Conservation (phyloP, 2,888 invertebrate genomes). For the Anarsia innoxiella region DNA sequence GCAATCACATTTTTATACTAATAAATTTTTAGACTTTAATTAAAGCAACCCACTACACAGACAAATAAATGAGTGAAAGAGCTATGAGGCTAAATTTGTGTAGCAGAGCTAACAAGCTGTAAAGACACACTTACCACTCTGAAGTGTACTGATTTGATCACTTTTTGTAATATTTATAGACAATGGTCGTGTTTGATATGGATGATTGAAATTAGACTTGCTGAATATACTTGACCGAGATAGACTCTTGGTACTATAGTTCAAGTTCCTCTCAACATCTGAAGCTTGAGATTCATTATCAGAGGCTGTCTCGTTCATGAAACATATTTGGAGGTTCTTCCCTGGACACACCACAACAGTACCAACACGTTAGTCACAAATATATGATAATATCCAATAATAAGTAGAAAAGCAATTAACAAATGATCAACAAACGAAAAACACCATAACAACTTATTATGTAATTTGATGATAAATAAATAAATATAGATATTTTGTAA, state of each 20-base stretch:
- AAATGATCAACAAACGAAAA: too few species aligned
- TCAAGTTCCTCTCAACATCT: slow-evolving; percentile 78
- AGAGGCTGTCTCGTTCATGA: slow-evolving; percentile 94
- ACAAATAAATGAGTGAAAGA: neutral
- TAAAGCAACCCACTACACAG: neutral
- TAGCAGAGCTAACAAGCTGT: slow-evolving; percentile 6
- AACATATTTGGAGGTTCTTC: slow-evolving; percentile 96
- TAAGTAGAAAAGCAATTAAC: too few species aligned
- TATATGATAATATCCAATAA: too few species aligned
- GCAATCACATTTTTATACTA: too few species aligned
- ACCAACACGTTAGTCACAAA: slow-evolving; percentile 24
- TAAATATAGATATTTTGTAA: too few species aligned
- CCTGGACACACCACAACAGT: slow-evolving; percentile 70
- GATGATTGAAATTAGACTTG: slow-evolving; percentile 63
- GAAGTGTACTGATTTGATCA: slow-evolving; percentile 58
- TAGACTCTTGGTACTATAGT: slow-evolving; percentile 51
- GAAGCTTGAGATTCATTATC: slow-evolving; percentile 87
- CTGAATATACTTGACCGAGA: slow-evolving; percentile 60
- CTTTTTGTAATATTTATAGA: slow-evolving; percentile 65
- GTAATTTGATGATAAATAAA: too few species aligned
- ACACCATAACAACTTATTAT: too few species aligned
- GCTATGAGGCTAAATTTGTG: neutral
- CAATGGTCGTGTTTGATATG: slow-evolving; percentile 65
- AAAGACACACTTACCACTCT: slow-evolving; percentile 51
- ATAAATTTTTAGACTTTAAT: slow-evolving; percentile 6